phyloP scores from a whole-genome alignment of 2,888 invertebrate species.

The Gari tellinella region DNA sequence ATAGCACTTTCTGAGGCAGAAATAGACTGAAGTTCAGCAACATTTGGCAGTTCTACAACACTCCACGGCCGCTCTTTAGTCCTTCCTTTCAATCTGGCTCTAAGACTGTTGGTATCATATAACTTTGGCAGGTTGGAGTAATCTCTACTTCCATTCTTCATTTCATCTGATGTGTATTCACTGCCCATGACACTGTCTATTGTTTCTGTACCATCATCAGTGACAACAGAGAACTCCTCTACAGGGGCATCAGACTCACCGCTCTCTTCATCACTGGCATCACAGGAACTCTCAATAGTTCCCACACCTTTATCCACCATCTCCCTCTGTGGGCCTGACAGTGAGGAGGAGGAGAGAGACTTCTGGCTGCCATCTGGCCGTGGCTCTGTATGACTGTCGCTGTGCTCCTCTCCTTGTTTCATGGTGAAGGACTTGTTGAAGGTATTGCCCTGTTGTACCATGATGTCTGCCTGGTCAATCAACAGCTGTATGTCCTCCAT shows the following conservation, averaged over 20 bases:
- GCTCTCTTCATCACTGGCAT: conserved; percentile 78
- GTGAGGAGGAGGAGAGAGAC: conserved; percentile 49
- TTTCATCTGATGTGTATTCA: conserved; percentile 73
- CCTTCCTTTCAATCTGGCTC: conserved; percentile 49
- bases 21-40: conserved; percentile 87
- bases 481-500: conserved; percentile 72
- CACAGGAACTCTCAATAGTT: conserved; percentile 75
- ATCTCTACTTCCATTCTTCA: conserved; percentile 53
- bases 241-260: conserved; percentile 70
- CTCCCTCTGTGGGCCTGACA: conserved; percentile 28
- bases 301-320: conserved; percentile 59
- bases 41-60: conserved; percentile 93
- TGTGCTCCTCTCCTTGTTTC: conserved; percentile 26
- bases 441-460: conserved; percentile 65
- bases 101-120: conserved; percentile 65
- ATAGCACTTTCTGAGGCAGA: conserved; percentile 96
- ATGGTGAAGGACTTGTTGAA: conserved; percentile 46
- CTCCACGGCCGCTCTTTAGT: conserved; percentile 90
- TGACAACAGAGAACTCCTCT: conserved; percentile 74
- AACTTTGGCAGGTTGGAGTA: conserved; percentile 58
- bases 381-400: conserved; percentile 28
- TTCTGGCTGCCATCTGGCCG: conserved; percentile 46
- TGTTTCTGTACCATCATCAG: conserved; percentile 75
- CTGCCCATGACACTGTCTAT: conserved; percentile 75
- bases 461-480: conserved; percentile 75